These are phyloP conservation scores for Copidosoma floridanum DNA, from an alignment of 1,140 invertebrate genomes.

Conservation along the genomic window DNA sequence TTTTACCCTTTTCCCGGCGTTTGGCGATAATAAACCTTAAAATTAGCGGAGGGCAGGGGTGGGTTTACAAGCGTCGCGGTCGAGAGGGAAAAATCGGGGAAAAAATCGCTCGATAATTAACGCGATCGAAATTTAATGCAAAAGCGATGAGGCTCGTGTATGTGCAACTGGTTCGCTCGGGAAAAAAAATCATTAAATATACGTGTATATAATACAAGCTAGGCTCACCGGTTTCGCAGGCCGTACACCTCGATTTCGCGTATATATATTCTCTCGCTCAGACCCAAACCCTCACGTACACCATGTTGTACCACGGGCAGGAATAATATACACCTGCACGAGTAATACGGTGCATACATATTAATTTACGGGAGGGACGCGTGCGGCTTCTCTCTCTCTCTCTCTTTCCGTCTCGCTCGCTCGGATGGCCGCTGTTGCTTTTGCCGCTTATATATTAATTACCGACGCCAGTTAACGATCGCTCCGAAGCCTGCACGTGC, in stretches of 20 bases:
- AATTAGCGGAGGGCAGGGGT: background rate
- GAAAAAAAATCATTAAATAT: slow-evolving; percentile 38
- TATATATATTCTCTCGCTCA: background rate
- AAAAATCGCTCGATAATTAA: slow-evolving; percentile 16
- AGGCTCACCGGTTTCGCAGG: slow-evolving; percentile 17
- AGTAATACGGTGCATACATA: slow-evolving; percentile 43
- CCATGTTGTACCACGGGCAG: no score
- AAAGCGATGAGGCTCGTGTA: background rate
- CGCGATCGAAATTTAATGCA: slow-evolving; percentile 19
- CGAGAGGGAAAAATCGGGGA: background rate
- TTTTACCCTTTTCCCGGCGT: no score
- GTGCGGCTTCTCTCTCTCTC: background rate
- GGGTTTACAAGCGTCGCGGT: background rate
- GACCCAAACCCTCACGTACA: no score
- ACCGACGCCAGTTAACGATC: slow-evolving; percentile 30
- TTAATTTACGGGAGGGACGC: slow-evolving; percentile 41
- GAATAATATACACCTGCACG: no score
- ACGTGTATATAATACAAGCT: no score
- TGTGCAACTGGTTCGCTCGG: slow-evolving; percentile 29
- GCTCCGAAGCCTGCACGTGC: background rate
- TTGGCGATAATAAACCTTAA: background rate
- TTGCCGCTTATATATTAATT: slow-evolving; percentile 48
- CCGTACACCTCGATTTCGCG: background rate
- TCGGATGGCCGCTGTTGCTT: no score
- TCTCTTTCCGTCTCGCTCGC: no score